Percentiles rank a stretch among this genome's conserved stretches.
Evolutionary conservation across 2,797 vertebrate genomes (phyloP).

Genomic region (Argya squamiceps): DNA sequence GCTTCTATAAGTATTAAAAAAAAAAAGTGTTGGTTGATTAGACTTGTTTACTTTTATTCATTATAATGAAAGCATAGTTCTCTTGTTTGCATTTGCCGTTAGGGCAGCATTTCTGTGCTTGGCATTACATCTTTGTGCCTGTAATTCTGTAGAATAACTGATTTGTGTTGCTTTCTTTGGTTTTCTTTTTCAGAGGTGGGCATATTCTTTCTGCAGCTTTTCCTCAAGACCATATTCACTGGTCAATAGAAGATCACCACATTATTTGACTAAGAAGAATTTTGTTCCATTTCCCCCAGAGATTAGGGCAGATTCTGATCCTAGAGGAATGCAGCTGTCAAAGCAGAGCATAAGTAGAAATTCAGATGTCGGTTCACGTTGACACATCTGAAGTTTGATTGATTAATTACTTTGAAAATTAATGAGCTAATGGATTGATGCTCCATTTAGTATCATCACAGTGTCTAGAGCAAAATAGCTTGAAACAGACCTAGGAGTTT

Average conservation of each 20-base stretch:
- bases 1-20: background rate
- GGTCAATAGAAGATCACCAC: background rate
- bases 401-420: constrained; percentile 30
- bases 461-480: background rate
- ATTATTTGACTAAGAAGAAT: background rate
- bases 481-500: background rate
- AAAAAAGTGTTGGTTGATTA: background rate
- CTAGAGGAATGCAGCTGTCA: background rate
- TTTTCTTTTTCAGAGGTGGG: background rate
- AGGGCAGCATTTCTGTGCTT: background rate
- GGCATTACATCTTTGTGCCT: background rate
- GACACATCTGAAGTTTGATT: background rate
- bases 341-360: background rate
- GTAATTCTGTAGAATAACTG: background rate
- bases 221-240: background rate
- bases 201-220: background rate
- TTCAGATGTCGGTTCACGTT: background rate
- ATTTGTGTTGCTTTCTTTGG: background rate
- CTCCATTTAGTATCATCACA: background rate
- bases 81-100: background rate
- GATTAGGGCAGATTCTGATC: background rate
- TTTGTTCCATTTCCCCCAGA: background rate
- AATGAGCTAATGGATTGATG: background rate
- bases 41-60: background rate
- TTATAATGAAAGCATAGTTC: background rate